Evolutionary conservation across 1,140 invertebrate species (phyloP).

Genomic region (Andricus grossulariae): DNA sequence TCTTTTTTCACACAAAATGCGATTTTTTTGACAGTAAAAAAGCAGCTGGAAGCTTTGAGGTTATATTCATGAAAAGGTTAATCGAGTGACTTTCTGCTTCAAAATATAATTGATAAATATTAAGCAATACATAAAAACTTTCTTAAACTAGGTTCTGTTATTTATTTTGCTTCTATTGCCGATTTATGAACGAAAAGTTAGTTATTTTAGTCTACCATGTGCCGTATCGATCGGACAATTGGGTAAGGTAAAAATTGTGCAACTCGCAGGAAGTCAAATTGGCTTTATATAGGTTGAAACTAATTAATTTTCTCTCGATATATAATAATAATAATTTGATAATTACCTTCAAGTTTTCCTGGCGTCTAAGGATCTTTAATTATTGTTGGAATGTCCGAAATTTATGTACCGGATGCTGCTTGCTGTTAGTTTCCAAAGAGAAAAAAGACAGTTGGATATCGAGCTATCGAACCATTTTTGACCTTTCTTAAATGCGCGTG

Average conservation of each 20-base stretch:
- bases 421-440: not conserved
- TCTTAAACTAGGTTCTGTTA: not conserved
- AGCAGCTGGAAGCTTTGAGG: not conserved
- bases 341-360: not conserved
- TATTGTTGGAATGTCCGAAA: conserved; percentile 10
- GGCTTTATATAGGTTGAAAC: not conserved
- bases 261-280: not conserved
- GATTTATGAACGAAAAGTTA: not conserved
- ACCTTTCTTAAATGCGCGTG: not conserved
- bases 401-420: not conserved
- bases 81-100: not conserved
- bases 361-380: not conserved
- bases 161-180: not conserved
- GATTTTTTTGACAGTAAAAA: not conserved
- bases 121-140: not conserved
- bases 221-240: conserved; percentile 49
- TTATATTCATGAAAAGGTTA: not conserved
- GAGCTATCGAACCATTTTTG: not conserved
- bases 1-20: no score
- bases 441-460: not conserved
- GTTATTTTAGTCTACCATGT: conserved; percentile 44
- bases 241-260: not conserved
- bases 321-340: not conserved
- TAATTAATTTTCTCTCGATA: not conserved
- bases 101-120: not conserved